Conservation (phyloP, 2,113 vertebrate species). For the Semicossyphus pulcher region DNA sequence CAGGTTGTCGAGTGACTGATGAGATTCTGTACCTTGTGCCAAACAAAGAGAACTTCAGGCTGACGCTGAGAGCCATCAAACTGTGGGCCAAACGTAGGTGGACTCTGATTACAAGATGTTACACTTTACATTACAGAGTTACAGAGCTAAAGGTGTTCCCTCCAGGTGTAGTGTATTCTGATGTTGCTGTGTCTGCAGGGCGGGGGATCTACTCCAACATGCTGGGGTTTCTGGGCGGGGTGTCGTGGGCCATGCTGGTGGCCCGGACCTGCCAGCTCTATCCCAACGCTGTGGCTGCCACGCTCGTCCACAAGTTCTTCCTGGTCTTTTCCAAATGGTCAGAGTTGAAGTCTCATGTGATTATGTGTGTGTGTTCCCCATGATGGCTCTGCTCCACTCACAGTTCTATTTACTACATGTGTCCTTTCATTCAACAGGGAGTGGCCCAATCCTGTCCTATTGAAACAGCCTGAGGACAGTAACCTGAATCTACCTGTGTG, state of each 20-base stretch:
- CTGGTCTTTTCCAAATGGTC: constrained; percentile 97
- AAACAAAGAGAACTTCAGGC: constrained; percentile 96
- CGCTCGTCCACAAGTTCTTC: constrained; percentile 97
- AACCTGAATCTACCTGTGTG: constrained; percentile 96
- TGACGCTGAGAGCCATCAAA: constrained; percentile 94
- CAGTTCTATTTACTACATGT: no score
- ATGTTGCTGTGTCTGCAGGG: constrained; percentile 75
- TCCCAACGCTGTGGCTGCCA: constrained; percentile 94
- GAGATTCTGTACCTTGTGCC: constrained; percentile 97
- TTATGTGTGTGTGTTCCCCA: not conserved
- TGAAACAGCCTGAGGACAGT: constrained; percentile 96
- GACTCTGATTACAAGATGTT: no score
- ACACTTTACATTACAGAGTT: not conserved
- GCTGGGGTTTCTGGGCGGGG: constrained; percentile 96
- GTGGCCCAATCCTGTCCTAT: constrained; percentile 96
- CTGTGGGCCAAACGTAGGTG: constrained; percentile 99
- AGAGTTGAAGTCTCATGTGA: constrained; percentile 52
- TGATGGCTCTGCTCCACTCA: constrained; percentile 2
- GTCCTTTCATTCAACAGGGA: constrained; percentile 82
- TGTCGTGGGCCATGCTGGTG: constrained; percentile 98
- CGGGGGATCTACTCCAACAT: constrained; percentile 98
- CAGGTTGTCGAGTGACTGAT: constrained; percentile 98
- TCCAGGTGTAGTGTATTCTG: not conserved
- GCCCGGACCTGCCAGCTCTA: constrained; percentile 96
- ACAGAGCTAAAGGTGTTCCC: no score